phyloP scores from a whole-genome alignment of 2,113 vertebrate species.

The Kryptolebias marmoratus region DNA sequence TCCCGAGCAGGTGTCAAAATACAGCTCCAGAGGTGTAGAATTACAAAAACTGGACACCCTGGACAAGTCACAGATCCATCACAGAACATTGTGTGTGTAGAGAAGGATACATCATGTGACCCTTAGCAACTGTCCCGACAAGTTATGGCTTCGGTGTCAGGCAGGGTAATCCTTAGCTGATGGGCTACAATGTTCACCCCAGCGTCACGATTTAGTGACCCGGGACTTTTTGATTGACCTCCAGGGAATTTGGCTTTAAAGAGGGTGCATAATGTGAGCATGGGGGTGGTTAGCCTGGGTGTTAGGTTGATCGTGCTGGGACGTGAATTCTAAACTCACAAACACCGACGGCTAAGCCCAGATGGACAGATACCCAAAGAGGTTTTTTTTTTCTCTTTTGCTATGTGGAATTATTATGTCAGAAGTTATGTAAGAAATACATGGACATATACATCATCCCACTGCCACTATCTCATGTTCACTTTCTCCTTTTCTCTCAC shows the following conservation, averaged over 20 bases:
- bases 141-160: constrained; percentile 46
- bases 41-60: no score
- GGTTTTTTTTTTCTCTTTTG: background rate
- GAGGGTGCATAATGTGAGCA: constrained; percentile 29
- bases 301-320: constrained; percentile 48
- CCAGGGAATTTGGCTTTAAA: constrained; percentile 47
- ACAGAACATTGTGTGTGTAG: constrained; percentile 15
- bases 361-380: constrained; percentile 9
- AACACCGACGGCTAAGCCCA: constrained; percentile 14
- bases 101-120: constrained; percentile 31
- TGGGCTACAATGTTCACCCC: background rate
- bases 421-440: constrained; percentile 58
- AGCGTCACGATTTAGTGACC: constrained; percentile 46
- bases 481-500: constrained; percentile 13
- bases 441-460: constrained; percentile 38
- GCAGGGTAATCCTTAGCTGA: constrained; percentile 48
- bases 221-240: constrained; percentile 66
- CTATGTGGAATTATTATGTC: constrained; percentile 45
- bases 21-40: no score
- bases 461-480: constrained; percentile 16
- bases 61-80: no score
- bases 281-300: constrained; percentile 8
- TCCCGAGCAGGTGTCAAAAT: no score
- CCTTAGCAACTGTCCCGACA: constrained; percentile 41
- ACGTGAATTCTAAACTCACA: constrained; percentile 37